These are phyloP conservation scores for Polymixis lichenea DNA, from an alignment of 2,888 invertebrate genomes.

Conservation along the genomic window DNA sequence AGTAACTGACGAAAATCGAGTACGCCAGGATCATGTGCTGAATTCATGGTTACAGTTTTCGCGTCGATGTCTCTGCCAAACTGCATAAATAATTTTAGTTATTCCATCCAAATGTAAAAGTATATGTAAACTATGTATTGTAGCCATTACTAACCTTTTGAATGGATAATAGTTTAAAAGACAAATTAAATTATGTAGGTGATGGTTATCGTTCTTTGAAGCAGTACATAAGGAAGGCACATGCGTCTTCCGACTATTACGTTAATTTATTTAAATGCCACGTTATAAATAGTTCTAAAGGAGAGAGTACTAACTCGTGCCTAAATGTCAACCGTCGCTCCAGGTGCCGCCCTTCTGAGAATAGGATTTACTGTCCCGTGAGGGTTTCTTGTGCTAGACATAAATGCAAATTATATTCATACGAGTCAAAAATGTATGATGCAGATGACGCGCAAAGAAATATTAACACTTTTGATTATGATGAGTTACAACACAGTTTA, in stretches of 20 bases:
- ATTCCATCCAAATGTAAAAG: neutral
- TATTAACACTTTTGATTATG: neutral
- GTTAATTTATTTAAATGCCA: constrained; percentile 51
- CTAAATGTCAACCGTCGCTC: constrained; percentile 50
- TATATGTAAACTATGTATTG: neutral
- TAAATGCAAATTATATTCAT: constrained; percentile 17
- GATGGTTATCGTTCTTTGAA: constrained; percentile 9
- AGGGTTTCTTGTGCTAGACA: constrained; percentile 10
- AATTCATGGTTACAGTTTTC: too few species aligned
- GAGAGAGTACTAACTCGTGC: constrained; percentile 5
- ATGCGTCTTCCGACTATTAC: neutral
- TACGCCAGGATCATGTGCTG: too few species aligned
- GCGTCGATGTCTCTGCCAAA: too few species aligned
- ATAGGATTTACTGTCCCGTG: constrained; percentile 37
- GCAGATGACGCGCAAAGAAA: neutral
- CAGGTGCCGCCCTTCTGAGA: constrained; percentile 39
- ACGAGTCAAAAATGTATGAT: neutral
- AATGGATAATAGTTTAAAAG: neutral
- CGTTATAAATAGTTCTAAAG: constrained; percentile 41
- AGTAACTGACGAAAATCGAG: too few species aligned
- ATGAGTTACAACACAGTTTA: neutral
- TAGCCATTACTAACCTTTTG: neutral
- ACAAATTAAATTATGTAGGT: neutral
- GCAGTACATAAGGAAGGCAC: neutral
- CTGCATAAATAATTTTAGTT: too few species aligned